Conservation (phyloP, 2,113 vertebrate species). For the Pseudonaja textilis region DNA sequence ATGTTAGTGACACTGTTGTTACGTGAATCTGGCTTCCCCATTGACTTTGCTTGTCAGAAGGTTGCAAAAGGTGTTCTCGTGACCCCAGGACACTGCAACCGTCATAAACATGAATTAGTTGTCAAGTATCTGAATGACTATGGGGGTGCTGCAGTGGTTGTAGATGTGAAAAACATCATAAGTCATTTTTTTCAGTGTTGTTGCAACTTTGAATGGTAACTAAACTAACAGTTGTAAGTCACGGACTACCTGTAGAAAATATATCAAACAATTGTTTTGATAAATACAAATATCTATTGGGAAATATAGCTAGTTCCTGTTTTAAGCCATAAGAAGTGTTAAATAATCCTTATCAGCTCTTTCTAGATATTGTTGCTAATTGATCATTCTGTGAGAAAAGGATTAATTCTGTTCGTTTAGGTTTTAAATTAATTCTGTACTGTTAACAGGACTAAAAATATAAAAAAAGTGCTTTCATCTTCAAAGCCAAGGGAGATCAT, state of each 20-base stretch:
- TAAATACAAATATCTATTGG: background rate
- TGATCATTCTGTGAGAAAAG: slow-evolving; percentile 33
- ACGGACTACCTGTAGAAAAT: background rate
- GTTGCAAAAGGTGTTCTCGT: background rate
- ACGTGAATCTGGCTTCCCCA: background rate
- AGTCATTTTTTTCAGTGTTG: background rate
- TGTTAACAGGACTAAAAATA: slow-evolving; percentile 22
- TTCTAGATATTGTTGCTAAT: slow-evolving; percentile 22
- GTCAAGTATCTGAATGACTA: background rate
- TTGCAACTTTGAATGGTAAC: background rate
- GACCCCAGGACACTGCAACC: background rate
- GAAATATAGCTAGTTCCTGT: background rate
- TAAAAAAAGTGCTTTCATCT: slow-evolving; percentile 22
- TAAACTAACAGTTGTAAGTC: background rate
- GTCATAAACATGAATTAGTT: background rate
- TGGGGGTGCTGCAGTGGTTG: background rate
- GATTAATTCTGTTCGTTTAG: slow-evolving; percentile 4
- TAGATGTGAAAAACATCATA: background rate
- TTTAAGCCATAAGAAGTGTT: background rate
- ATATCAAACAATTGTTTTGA: background rate
- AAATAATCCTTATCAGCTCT: background rate
- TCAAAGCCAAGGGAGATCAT: slow-evolving; percentile 29
- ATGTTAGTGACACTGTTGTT: background rate
- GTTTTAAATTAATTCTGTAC: background rate
- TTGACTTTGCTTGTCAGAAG: background rate